Conservation (phyloP, 2,888 invertebrate genomes). For the Agrochola lota region DNA sequence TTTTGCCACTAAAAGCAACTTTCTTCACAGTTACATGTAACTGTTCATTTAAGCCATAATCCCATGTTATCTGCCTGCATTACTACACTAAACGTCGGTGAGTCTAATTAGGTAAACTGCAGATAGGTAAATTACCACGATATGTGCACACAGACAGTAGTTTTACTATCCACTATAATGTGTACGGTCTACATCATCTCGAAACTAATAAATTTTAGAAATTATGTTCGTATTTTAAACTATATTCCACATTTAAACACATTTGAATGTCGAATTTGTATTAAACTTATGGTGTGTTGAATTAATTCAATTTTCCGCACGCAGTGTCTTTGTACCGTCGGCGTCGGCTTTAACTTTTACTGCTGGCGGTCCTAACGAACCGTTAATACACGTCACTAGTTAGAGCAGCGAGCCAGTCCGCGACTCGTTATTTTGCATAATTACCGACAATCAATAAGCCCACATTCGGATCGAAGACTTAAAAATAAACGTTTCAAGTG, state of each 20-base stretch:
- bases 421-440: constrained; percentile 85
- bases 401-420: constrained; percentile 73
- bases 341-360: constrained; percentile 54
- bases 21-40: constrained; percentile 67
- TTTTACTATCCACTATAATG: constrained; percentile 57
- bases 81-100: constrained; percentile 59
- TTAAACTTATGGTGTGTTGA: constrained; percentile 39
- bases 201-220: constrained; percentile 23
- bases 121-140: constrained; percentile 62
- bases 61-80: constrained; percentile 58
- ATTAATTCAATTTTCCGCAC: constrained; percentile 67
- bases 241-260: constrained; percentile 30
- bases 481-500: constrained; percentile 69
- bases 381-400: constrained; percentile 83
- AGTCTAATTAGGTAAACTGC: constrained; percentile 66
- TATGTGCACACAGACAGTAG: constrained; percentile 54
- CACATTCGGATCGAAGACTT: constrained; percentile 77
- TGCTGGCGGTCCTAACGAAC: constrained; percentile 68
- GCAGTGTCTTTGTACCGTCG: constrained; percentile 69
- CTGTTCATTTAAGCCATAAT: constrained; percentile 66
- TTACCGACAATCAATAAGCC: constrained; percentile 84
- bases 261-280: constrained; percentile 15
- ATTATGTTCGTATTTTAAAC: constrained; percentile 25
- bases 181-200: constrained; percentile 44
- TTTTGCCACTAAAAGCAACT: constrained; percentile 62